phyloP scores from a whole-genome alignment of 2,888 invertebrate genomes.

The Junonia oenone region DNA sequence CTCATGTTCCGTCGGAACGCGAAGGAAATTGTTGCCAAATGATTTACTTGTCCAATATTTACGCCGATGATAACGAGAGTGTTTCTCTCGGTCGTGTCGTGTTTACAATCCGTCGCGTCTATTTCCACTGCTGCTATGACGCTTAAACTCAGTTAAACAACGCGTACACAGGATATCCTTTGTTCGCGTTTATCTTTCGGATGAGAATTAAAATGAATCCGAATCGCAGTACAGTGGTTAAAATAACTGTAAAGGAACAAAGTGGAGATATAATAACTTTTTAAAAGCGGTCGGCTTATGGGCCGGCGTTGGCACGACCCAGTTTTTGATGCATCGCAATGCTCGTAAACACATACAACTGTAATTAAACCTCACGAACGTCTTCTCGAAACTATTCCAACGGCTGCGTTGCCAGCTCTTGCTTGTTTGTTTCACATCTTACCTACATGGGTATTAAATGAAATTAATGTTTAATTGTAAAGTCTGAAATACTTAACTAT shows the following conservation, averaged over 20 bases:
- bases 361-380: conserved; percentile 26
- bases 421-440: conserved; percentile 10
- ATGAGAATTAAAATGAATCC: conserved; percentile 10
- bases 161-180: conserved; percentile 19
- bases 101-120: conserved; percentile 25
- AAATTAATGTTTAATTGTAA: neutral
- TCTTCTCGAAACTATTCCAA: conserved; percentile 26
- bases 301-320: conserved; percentile 47
- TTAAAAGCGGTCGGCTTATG: conserved; percentile 53
- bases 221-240: conserved; percentile 10
- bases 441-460: neutral
- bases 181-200: conserved; percentile 13
- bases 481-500: too few relatives aligned
- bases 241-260: conserved; percentile 31
- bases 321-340: conserved; percentile 40
- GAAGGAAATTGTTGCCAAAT: conserved; percentile 54
- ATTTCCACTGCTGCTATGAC: conserved; percentile 19
- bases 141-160: conserved; percentile 11
- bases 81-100: conserved; percentile 22
- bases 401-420: conserved; percentile 12
- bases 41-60: conserved; percentile 40
- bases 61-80: conserved; percentile 33
- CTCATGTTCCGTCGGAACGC: conserved; percentile 41
- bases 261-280: conserved; percentile 43
- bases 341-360: conserved; percentile 19